phyloP scores from a whole-genome alignment of 2,113 vertebrate genomes.

The Butorides virescens region DNA sequence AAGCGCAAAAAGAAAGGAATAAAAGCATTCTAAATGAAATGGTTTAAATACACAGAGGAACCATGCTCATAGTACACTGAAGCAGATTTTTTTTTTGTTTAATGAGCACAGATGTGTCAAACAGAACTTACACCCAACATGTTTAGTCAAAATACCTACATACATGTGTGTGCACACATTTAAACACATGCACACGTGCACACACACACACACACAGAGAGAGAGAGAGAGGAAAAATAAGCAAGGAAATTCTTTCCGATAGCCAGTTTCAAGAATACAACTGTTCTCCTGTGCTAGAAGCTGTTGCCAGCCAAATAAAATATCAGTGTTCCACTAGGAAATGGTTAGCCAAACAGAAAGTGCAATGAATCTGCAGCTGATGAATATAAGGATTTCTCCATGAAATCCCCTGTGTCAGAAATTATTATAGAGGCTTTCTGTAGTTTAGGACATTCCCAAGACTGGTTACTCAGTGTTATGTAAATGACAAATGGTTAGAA shows the following conservation, averaged over 20 bases:
- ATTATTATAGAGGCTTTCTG: slow-evolving; percentile 87
- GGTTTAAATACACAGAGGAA: not conserved
- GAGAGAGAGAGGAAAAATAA: slow-evolving; percentile 79
- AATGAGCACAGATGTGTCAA: slow-evolving; percentile 33
- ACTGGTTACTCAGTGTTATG: slow-evolving; percentile 81
- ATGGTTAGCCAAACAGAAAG: slow-evolving; percentile 86
- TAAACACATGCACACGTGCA: slow-evolving; percentile 19
- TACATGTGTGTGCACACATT: not conserved
- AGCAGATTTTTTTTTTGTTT: not conserved
- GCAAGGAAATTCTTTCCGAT: slow-evolving; percentile 79
- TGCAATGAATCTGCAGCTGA: slow-evolving; percentile 81
- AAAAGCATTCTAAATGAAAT: not conserved
- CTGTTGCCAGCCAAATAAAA: slow-evolving; percentile 89
- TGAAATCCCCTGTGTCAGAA: slow-evolving; percentile 77
- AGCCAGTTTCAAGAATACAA: slow-evolving; percentile 83
- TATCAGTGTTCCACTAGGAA: slow-evolving; percentile 85
- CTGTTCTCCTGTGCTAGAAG: slow-evolving; percentile 84
- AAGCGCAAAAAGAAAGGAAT: not conserved
- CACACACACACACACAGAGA: not conserved
- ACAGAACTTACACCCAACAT: slow-evolving; percentile 11
- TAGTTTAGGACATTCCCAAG: slow-evolving; percentile 81
- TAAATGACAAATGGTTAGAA: slow-evolving; percentile 78
- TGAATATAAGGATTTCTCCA: slow-evolving; percentile 83
- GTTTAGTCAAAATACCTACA: slow-evolving; percentile 55
- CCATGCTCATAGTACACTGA: not conserved